These are phyloP conservation scores for Ormyrus rosae DNA, from an alignment of 2,888 invertebrate genomes.

Conservation along the genomic window DNA sequence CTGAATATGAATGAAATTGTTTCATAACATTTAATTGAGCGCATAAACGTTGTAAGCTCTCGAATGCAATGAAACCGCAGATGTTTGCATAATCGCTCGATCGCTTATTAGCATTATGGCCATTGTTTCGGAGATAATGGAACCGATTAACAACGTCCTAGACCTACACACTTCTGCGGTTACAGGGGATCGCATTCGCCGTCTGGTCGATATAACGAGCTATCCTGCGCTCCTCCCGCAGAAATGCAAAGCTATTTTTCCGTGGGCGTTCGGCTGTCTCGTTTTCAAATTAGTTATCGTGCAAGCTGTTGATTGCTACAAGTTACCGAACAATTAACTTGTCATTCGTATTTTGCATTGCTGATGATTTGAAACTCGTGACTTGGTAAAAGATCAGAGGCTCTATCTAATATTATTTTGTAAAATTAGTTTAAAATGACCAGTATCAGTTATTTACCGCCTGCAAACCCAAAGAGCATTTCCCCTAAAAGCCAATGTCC, in stretches of 20 bases:
- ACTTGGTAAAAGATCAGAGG: too few relatives aligned
- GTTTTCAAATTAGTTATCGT: too few relatives aligned
- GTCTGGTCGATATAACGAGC: not conserved
- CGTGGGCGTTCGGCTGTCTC: not conserved
- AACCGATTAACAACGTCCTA: not conserved
- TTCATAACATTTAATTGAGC: not conserved
- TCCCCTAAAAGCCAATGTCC: not conserved
- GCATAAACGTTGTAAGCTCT: not conserved
- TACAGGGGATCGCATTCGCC: not conserved
- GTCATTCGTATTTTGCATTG: too few relatives aligned
- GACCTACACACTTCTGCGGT: not conserved
- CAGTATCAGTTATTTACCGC: too few relatives aligned
- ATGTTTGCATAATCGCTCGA: conserved; percentile 4
- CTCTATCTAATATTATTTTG: too few relatives aligned
- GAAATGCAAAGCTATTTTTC: conserved; percentile 13
- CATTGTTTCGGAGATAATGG: conserved; percentile 36
- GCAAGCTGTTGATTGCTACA: too few relatives aligned
- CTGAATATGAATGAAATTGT: not conserved
- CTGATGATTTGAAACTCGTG: too few relatives aligned
- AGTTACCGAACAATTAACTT: too few relatives aligned
- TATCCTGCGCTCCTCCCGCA: not conserved
- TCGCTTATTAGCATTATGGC: conserved; percentile 19
- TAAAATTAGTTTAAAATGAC: too few relatives aligned
- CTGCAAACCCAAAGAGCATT: not conserved
- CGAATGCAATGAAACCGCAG: not conserved